Evolutionary conservation across 2,888 invertebrate species (phyloP), one percentile per base, ranked within the genome.

Genomic region (Magallana nippona): DNA sequence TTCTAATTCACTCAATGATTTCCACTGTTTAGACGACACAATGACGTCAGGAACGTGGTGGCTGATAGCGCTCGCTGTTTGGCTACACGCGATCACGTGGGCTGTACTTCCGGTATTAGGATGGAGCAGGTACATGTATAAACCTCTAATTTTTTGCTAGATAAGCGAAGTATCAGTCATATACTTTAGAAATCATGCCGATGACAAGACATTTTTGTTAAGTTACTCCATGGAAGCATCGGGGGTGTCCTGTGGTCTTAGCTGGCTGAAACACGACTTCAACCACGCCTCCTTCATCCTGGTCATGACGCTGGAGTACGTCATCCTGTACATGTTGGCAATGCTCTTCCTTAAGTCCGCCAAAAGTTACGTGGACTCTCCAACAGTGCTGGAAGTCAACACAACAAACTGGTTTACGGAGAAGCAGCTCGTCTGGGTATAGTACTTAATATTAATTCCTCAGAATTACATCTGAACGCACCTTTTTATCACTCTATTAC

Each of bases 31-130:
- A 89, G 88, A 89, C 44, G 84, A 87, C 27, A 80, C 84, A 15
- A 86, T 79, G 19, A 77, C 81, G 32, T 22, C 85, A 44, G 60
- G 83, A 15, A 82, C 86, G 27, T 80, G 84, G 82, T 83, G 82
- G 58, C 11, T 85, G 19, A 71, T 89, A n/a, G 82, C 83, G 5
- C n/a, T 85, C 1, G 55, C 87, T 2, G 87, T 87, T 55, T 91
- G 90, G 90, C 57, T 88, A 11, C 84, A 87, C 22, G 85, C 87
- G 77, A 1, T 88, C 2, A 81, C 87, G 13, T 88, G 90, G 83
- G 88, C 89, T 3, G 78, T 87, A 17, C 84, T 87, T 17, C 91
- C 91, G 1, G 78, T 90, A 1, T 32, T 91, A 19, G 91, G 91
- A 2, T 91, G 90, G 90, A 90, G 88, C 85, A 89, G 89, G 91